These are phyloP conservation scores for Troides oblongomaculatus DNA, from an alignment of 2,888 invertebrate genomes.

Conservation along the genomic window DNA sequence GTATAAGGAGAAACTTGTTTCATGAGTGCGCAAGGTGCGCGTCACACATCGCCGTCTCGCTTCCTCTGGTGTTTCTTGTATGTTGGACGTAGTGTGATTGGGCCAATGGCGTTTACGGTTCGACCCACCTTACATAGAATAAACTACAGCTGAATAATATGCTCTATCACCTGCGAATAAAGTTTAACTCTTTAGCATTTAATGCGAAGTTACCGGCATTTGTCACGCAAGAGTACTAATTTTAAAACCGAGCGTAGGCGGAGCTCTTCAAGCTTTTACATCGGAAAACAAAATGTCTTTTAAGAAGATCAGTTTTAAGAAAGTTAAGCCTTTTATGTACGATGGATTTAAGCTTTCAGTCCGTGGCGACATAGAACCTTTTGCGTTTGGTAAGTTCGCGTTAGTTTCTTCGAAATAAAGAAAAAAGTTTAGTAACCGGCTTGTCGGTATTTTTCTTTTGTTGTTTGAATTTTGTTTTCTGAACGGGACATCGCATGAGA, in stretches of 20 bases:
- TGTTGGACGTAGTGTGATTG: conserved; percentile 75
- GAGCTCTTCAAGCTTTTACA: conserved; percentile 76
- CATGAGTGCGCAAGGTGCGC: neutral
- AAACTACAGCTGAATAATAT: conserved; percentile 72
- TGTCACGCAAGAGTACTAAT: conserved; percentile 80
- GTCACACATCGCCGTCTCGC: conserved; percentile 60
- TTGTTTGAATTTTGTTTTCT: conserved; percentile 75
- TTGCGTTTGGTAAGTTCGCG: conserved; percentile 42
- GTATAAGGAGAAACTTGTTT: conserved; percentile 5
- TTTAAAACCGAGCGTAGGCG: conserved; percentile 80
- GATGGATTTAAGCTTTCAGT: conserved; percentile 67
- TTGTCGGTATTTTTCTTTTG: conserved; percentile 76
- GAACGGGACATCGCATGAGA: conserved; percentile 77
- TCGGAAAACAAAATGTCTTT: conserved; percentile 79
- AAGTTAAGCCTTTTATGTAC: conserved; percentile 78
- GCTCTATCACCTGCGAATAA: conserved; percentile 73
- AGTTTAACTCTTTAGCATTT: conserved; percentile 77
- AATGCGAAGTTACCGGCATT: conserved; percentile 77
- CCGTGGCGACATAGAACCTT: conserved; percentile 66
- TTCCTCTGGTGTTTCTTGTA: conserved; percentile 73
- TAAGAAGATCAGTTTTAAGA: conserved; percentile 76
- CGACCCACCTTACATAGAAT: conserved; percentile 76
- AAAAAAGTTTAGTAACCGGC: conserved; percentile 78
- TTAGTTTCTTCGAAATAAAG: conserved; percentile 66
- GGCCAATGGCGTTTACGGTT: conserved; percentile 77